phyloP scores from a whole-genome alignment of 2,113 vertebrate species.

The Vanacampus margaritifer region DNA sequence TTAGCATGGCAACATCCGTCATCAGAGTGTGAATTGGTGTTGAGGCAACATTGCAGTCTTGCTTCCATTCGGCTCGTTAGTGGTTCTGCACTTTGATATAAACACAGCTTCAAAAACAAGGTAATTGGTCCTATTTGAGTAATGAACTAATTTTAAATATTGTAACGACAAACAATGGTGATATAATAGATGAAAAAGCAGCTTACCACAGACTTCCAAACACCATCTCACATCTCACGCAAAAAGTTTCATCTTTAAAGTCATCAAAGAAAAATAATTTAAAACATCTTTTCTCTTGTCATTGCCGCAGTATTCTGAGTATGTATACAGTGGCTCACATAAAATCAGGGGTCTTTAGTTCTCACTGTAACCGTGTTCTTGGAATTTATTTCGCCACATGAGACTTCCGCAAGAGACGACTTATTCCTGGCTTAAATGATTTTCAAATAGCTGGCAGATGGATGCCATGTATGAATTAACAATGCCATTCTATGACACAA shows the following conservation, averaged over 20 bases:
- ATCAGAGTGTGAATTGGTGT: not conserved
- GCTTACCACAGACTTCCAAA: not conserved
- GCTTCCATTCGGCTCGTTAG: conserved; percentile 1
- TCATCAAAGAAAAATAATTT: too few relatives aligned
- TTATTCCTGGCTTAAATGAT: too few relatives aligned
- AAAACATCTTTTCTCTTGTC: not conserved
- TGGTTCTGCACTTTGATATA: not conserved
- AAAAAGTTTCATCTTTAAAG: not conserved
- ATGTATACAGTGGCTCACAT: too few relatives aligned
- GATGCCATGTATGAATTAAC: too few relatives aligned
- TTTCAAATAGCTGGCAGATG: too few relatives aligned
- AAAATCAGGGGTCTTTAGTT: too few relatives aligned
- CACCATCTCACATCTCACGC: not conserved
- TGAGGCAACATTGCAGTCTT: not conserved
- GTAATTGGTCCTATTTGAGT: not conserved
- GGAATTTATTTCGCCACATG: too few relatives aligned
- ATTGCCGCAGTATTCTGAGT: too few relatives aligned
- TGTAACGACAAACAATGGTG: too few relatives aligned
- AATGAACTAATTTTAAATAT: not conserved
- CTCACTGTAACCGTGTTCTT: too few relatives aligned
- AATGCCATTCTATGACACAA: too few relatives aligned
- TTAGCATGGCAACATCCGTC: conserved; percentile 1
- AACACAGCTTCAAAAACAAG: not conserved
- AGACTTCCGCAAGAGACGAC: too few relatives aligned
- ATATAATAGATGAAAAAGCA: not conserved